A percentile compares a stretch with the other conserved stretches of the same genome.
Evolutionary conservation across 2,113 vertebrate species (phyloP).

Genomic region (Leucoraja erinaceus): DNA sequence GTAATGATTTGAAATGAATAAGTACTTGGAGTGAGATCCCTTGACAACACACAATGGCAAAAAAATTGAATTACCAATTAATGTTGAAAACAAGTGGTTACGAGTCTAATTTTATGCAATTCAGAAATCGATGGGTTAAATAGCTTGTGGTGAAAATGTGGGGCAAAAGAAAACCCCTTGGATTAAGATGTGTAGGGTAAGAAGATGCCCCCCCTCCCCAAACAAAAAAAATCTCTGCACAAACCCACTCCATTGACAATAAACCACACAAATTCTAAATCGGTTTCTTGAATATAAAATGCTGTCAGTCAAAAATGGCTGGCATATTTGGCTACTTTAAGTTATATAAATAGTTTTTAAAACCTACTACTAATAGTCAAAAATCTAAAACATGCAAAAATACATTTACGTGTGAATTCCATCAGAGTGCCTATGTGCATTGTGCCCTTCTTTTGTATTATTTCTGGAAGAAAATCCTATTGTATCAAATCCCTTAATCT

Average conservation of each 20-base stretch:
- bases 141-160: neutral
- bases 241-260: neutral
- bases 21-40: neutral
- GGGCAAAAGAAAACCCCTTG: neutral
- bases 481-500: neutral
- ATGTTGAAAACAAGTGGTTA: neutral
- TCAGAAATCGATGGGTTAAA: neutral
- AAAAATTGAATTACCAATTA: neutral
- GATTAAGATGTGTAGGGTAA: neutral
- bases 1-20: neutral
- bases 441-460: neutral
- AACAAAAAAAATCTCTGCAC: neutral
- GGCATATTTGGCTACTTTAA: neutral
- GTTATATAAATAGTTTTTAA: neutral
- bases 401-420: neutral
- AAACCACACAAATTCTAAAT: neutral
- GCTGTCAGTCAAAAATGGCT: neutral
- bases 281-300: neutral
- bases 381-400: neutral
- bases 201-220: neutral
- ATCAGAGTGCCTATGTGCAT: neutral
- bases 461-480: neutral
- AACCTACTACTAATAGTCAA: neutral
- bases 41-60: neutral
- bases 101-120: no score